These are phyloP conservation scores for Apoda limacodes DNA, from an alignment of 2,888 invertebrate species.

Conservation along the genomic window DNA sequence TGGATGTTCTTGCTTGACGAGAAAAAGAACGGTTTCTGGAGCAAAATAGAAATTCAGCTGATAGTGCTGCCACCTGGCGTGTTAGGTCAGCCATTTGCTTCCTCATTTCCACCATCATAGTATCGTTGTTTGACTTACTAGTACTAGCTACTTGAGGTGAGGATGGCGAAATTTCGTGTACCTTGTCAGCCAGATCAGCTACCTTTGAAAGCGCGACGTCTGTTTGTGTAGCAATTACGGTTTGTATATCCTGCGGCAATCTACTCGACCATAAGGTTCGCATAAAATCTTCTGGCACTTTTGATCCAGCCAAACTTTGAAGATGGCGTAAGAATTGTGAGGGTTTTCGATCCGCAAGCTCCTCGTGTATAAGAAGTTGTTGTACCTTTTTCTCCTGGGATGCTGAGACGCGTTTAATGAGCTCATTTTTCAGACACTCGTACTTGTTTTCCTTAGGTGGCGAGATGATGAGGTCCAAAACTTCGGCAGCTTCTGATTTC, in stretches of 20 bases:
- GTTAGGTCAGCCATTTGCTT: too few species aligned
- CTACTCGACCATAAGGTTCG: slow-evolving; percentile 4
- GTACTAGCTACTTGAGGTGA: slow-evolving; percentile 1
- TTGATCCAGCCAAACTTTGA: slow-evolving; percentile 6
- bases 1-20: too few species aligned
- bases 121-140: too few species aligned
- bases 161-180: background rate
- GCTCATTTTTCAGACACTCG: slow-evolving; percentile 9
- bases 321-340: slow-evolving; percentile 11
- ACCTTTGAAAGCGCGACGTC: background rate
- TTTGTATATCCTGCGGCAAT: slow-evolving; percentile 3
- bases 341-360: slow-evolving; percentile 13
- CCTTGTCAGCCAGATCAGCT: slow-evolving; percentile 1
- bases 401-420: slow-evolving; percentile 8
- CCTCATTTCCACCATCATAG: too few species aligned
- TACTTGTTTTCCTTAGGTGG: slow-evolving; percentile 10
- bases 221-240: slow-evolving; percentile 2
- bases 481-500: slow-evolving; percentile 3
- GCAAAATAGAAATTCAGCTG: too few species aligned
- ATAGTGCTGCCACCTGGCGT: too few species aligned
- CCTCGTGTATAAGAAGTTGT: slow-evolving; percentile 8
- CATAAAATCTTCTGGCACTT: background rate
- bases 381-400: slow-evolving; percentile 10
- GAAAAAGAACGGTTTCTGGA: too few species aligned
- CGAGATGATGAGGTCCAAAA: slow-evolving; percentile 10